Base-by-base conservation (phyloP, 2,113 vertebrate species). In the Nanorana parkeri region DNA sequence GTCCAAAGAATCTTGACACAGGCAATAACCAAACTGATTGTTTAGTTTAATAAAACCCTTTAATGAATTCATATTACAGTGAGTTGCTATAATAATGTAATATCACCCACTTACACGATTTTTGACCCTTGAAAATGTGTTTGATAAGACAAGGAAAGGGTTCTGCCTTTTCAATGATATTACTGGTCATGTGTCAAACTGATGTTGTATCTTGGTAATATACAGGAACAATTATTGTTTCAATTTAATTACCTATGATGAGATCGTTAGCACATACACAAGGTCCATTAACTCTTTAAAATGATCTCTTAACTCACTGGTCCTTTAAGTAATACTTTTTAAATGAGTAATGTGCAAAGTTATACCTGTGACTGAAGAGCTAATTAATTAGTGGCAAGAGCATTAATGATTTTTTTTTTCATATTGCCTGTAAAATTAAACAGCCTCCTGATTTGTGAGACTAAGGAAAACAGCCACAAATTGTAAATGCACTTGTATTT, bases 151-250 rank as follows among this genome's bases (percentile, higher is more conserved):
- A 17, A 41, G 65, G 52, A 58, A 58, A 47, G 23, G 26, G 10
- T 58, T 56, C 24, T 20, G 52, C 24, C 6, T 73, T 15, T 36
- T 36, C 16, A 36, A 55, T 75, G 21, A 23, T 55, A 61, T 51
- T 80, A 67, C n/a, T 41, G 41, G 66, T 66, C 77, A 69, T 24
- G 60, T 47, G 64, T 32, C 36, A 80, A 71, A 71, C 69, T 80
- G 28, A 61, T 69, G 78, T 80, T 80, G 78, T 80, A 80, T 56
- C 58, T 58, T 26, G 67, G 51, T 78, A 66, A 68, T 78, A 66
- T 55, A 80, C 29, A 63, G 68, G 7, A 28, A 72, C 63, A 72
- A 72, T 69, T 58, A 71, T 80, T 63, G 36, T 47, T 80, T 19
- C 68, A 61, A 7, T 64, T 51, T 69, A 80, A 71, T 80, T 52